Base-by-base conservation (phyloP, 1,140 invertebrate species). In the Lepidostoma basale region DNA sequence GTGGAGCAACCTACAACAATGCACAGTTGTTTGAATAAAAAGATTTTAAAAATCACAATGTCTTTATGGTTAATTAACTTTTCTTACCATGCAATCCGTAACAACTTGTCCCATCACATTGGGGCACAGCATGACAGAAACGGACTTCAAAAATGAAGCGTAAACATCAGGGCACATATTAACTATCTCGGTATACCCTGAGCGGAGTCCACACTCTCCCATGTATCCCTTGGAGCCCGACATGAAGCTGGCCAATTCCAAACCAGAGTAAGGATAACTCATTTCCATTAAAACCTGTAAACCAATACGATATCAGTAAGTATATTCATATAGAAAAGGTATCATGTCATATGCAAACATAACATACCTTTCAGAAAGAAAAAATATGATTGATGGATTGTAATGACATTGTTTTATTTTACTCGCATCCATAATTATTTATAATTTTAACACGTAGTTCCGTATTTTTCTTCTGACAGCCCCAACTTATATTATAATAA, bases 221-320 rank as follows among this genome's bases (percentile, higher is more conserved):
- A 91, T 91, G 77, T 92, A 91, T 10, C 97, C 97, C 88, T 99
- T 99, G 1, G 95, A 97, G 44, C 92, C 90, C 0, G 96, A 97
- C 91, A 98, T 94, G 80, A 98, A 98, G 20, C 95, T 97, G 6
- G 94, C 95, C 72, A 99, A 78, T 82, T 99, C 97, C 85, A 96
- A 87, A 3, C 20, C 59, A 30, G 76, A 82, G 81, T 96, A 98
- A 0, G 95, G 94, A 23, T 86, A 83, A 3, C 96, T 96, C 91
- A 99, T 89, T 80, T 98, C 94, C 0, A 75, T 84, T 76, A 96
- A 75, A 10, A 97, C 92, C 84, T 85, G 76, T 16, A 71, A 74
- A n/a, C 16, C 25, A 2, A 36, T 5, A 36, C 33, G 14, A 2
- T 12, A 2, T 36, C 14, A 36, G 14, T 36, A n/a, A 36, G 14